phyloP scores from a whole-genome alignment of 2,797 vertebrate species.

The Brachymystax lenok region DNA sequence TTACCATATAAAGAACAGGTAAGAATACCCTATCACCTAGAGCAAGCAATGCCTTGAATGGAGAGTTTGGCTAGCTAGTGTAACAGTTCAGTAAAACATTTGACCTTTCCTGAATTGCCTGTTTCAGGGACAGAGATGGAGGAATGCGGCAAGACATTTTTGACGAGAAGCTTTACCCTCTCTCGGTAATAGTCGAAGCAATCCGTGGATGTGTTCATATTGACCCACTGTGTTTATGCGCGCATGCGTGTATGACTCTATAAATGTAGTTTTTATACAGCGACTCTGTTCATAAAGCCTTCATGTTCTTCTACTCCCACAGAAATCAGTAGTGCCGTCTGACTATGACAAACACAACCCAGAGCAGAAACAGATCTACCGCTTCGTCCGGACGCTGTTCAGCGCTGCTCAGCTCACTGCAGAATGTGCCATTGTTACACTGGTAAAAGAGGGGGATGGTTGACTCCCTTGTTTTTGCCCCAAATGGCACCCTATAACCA shows the following conservation, averaged over 20 bases:
- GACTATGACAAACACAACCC: slow-evolving; percentile 95
- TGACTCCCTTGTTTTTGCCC: not conserved
- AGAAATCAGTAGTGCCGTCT: slow-evolving; percentile 95
- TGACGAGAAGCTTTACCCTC: slow-evolving; percentile 97
- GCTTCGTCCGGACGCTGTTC: slow-evolving; percentile 93
- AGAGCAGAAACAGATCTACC: slow-evolving; percentile 95
- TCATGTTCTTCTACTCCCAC: not conserved
- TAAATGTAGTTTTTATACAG: not conserved
- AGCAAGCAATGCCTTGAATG: not conserved
- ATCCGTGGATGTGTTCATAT: not conserved
- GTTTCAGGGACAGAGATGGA: slow-evolving; percentile 88
- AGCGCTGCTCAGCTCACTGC: slow-evolving; percentile 93
- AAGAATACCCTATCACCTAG: slow-evolving; percentile 53
- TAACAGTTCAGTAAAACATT: too few species aligned
- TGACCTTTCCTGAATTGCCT: slow-evolving; percentile 25
- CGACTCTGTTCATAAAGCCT: not conserved
- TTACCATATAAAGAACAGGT: slow-evolving; percentile 99
- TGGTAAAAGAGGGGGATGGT: slow-evolving; percentile 79
- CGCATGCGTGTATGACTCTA: too few species aligned
- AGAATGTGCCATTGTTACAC: slow-evolving; percentile 95
- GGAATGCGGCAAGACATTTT: slow-evolving; percentile 97
- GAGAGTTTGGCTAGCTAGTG: too few species aligned
- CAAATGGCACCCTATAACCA: not conserved
- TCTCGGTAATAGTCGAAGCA: slow-evolving; percentile 81
- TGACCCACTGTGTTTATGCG: not conserved